Evolutionary conservation across 2,888 invertebrate genomes (phyloP).

Genomic region (Mythimna lalbum): DNA sequence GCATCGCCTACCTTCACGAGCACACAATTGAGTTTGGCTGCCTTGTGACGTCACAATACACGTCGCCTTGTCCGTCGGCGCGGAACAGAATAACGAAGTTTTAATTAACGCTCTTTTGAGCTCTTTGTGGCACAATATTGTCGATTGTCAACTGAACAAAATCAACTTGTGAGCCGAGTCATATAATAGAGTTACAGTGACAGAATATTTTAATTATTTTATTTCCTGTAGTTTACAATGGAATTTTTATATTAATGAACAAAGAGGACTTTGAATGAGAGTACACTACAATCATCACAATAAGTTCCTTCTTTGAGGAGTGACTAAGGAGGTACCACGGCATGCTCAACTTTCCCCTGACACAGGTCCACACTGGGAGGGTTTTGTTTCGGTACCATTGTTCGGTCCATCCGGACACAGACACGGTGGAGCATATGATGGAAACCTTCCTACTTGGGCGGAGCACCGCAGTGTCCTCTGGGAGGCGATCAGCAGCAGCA

Average conservation of each 20-base stretch:
- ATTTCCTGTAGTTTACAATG: not conserved
- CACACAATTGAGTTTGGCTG: conserved; percentile 15
- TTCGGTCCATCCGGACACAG: too few species aligned
- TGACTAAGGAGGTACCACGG: too few species aligned
- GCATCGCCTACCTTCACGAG: conserved; percentile 13
- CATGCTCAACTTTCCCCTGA: too few species aligned
- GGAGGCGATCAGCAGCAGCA: too few species aligned
- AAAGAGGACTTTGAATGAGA: not conserved
- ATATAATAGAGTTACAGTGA: not conserved
- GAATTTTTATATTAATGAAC: not conserved
- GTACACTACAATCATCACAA: too few species aligned
- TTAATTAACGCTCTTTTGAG: conserved; percentile 58
- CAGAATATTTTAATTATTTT: conserved; percentile 6
- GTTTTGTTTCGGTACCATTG: too few species aligned
- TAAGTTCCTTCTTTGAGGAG: too few species aligned
- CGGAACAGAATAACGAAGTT: conserved; percentile 71
- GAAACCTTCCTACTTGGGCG: too few species aligned
- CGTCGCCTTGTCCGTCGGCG: conserved; percentile 40
- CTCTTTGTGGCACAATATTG: conserved; percentile 47
- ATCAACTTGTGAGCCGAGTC: conserved; percentile 25
- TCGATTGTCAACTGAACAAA: conserved; percentile 37
- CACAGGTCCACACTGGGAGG: too few species aligned
- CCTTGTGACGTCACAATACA: conserved; percentile 41
- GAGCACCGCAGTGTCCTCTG: too few species aligned
- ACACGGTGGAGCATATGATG: too few species aligned